phyloP scores from a whole-genome alignment of 2,113 vertebrate genomes.

The Dasyprocta punctata region DNA sequence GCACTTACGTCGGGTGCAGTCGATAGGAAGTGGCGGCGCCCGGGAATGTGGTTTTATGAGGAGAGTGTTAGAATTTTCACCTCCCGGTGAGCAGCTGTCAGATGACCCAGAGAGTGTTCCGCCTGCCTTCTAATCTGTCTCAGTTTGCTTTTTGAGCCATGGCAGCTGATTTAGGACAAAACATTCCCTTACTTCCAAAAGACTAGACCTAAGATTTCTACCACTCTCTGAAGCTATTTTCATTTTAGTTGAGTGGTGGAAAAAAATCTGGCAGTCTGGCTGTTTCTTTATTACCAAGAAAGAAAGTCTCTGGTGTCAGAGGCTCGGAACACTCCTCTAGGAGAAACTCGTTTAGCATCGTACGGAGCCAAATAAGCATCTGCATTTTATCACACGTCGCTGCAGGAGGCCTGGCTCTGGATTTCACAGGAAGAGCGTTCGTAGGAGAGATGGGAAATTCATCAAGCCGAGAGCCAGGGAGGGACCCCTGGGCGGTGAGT shows the following conservation, averaged over 20 bases:
- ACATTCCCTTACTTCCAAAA: background rate
- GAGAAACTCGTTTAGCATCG: rapidly evolving
- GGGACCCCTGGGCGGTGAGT: rapidly evolving
- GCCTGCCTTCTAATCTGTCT: background rate
- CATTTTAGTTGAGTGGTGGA: background rate
- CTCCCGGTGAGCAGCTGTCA: background rate
- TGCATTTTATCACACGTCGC: background rate
- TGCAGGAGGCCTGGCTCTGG: rapidly evolving
- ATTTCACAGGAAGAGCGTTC: rapidly evolving
- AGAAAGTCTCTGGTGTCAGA: constrained; percentile 12
- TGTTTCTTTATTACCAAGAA: constrained; percentile 55
- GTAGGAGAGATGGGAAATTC: rapidly evolving
- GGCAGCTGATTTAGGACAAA: constrained; percentile 3
- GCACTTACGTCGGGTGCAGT: background rate
- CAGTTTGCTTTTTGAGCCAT: background rate
- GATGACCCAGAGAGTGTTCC: background rate
- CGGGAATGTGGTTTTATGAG: background rate
- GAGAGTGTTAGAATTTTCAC: background rate
- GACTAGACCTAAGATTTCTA: background rate
- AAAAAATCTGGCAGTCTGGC: background rate
- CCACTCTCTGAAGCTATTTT: constrained; percentile 56
- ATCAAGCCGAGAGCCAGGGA: background rate
- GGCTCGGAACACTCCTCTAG: background rate
- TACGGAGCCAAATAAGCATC: rapidly evolving
- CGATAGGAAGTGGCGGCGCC: background rate